Evolutionary conservation across 1,140 invertebrate genomes (phyloP), one percentile per base, ranked within the genome.

Genomic region (Camponotus floridanus): DNA sequence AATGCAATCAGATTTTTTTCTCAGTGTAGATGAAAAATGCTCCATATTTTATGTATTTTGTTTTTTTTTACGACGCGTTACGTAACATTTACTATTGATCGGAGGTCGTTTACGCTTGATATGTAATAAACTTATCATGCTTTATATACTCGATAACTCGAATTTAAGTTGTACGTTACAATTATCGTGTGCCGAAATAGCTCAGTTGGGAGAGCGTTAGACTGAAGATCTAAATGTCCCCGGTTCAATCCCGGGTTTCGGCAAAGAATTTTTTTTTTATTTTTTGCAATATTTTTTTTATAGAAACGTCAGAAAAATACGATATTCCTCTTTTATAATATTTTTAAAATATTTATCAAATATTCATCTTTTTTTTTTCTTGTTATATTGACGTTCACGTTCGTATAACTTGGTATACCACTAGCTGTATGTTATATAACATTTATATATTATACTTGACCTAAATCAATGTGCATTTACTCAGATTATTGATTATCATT

Each of bases 191-290:
- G 86, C 68, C 81, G 86, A 88, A 88, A 88, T 78, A 87, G 85
- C 85, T 89, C 76, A 73, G 84, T 73, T 80, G 84, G 73, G 67
- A 86, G 67, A 84, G 85, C 85, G 64, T 89, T 89, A 89, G 76
- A 83, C 84, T 73, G 73, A 78, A 78, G 73, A 85, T 85, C 78
- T 85, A 61, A 88, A 88, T 78, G 73, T 87, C 65, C 33, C 73
- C 65, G 74, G 74, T 85, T 88, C 87, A 76, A 85, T 85, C 55
- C 55, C 80, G 62, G 62, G 67, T 88, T 88, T 89, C 55, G 67
- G 61, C 81, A 64, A 42, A 6, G 0, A 0, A 3, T 33, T 64
- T 78, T 61, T 65, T 33, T 61, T 15, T 64, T 51, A 55, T 65
- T 33, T 61, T 15, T 64, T 51, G 9, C 1, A 18, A 33, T n/a